Base-by-base conservation (phyloP, 2,113 vertebrate genomes). In the Centrocercus urophasianus region DNA sequence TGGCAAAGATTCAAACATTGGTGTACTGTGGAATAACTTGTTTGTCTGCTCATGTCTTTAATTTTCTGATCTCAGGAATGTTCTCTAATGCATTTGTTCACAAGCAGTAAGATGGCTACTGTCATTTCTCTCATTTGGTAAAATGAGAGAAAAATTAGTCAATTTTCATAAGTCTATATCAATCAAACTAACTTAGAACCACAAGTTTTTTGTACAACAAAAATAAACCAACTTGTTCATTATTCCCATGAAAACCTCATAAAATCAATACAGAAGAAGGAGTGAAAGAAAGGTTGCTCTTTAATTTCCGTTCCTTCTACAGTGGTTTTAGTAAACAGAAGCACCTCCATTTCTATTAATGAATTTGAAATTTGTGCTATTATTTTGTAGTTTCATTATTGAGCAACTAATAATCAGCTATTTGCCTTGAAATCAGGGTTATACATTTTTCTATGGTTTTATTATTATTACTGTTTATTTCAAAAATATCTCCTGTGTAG, bases 21-120 rank as follows among this genome's bases (percentile, higher is more conserved):
- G 8, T 76, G 30, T 45, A 43, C 18, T 18, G 43, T 76, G 48
- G 75, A 84, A 93, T 73, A 96, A 89, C 82, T 82, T 66, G 81
- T 91, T 83, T 93, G 59, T 78, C 74, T 73, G 43, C 63, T 94
- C 78, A 85, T 42, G 34, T 66, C 60, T 94, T 82, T 91, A 73
- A 71, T 89, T 93, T 91, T 89, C 47, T 86, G 59, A 83, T 86
- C 83, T 93, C 61, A 57, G 32, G 8, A 80, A 81, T 25, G 18
- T 79, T 89, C 90, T 85, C 45, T 45, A 94, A 74, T 63, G 17
- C 21, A n/a, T 83, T 86, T 69, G 32, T 87, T 85, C 71, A 47
- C 20, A 30, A 79, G 48, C 32, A 56, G 4, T 47, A 34, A 47
- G 47, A 73, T 76, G 56, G 59, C 25, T 83, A 54, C 59, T 59